A percentile compares a stretch with the other conserved stretches of the same genome.
phyloP scores from a whole-genome alignment of 2,888 invertebrate genomes.

The Drosophila borealis region DNA sequence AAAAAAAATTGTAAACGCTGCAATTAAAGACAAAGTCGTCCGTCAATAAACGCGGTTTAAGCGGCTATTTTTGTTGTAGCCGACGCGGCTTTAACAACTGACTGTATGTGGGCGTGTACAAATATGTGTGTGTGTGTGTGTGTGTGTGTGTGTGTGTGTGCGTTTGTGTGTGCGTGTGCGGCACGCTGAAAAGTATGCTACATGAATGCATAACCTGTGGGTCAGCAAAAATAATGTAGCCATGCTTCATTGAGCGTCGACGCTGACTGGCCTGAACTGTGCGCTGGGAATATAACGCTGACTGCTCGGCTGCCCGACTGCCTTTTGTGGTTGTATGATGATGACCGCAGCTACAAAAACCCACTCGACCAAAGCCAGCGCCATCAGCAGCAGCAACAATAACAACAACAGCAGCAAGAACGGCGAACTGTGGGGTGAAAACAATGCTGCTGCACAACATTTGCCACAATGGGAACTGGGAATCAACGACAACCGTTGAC shows the following conservation, averaged over 20 bases:
- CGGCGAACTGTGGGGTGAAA: slow-evolving; percentile 28
- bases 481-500: slow-evolving; percentile 57
- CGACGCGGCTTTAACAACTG: slow-evolving; percentile 28
- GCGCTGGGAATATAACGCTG: neutral
- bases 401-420: slow-evolving; percentile 20
- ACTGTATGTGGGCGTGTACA: neutral
- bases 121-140: neutral
- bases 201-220: slow-evolving; percentile 67
- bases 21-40: slow-evolving; percentile 55
- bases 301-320: slow-evolving; percentile 12
- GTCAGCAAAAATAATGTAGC: slow-evolving; percentile 65
- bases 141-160: neutral
- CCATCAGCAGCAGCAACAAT: slow-evolving; percentile 11
- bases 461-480: slow-evolving; percentile 51
- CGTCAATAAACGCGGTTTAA: slow-evolving; percentile 63
- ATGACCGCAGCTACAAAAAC: slow-evolving; percentile 53
- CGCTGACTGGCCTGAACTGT: slow-evolving; percentile 15
- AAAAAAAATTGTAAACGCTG: slow-evolving; percentile 50
- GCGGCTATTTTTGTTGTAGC: slow-evolving; percentile 37
- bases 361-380: slow-evolving; percentile 37
- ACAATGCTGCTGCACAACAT: slow-evolving; percentile 43
- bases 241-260: slow-evolving; percentile 63
- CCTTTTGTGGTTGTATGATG: slow-evolving; percentile 55
- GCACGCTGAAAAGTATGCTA: slow-evolving; percentile 61
- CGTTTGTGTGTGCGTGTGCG: neutral